These are phyloP conservation scores for Arrhopalites spinosus DNA, from an alignment of 2,888 invertebrate genomes.

Conservation along the genomic window DNA sequence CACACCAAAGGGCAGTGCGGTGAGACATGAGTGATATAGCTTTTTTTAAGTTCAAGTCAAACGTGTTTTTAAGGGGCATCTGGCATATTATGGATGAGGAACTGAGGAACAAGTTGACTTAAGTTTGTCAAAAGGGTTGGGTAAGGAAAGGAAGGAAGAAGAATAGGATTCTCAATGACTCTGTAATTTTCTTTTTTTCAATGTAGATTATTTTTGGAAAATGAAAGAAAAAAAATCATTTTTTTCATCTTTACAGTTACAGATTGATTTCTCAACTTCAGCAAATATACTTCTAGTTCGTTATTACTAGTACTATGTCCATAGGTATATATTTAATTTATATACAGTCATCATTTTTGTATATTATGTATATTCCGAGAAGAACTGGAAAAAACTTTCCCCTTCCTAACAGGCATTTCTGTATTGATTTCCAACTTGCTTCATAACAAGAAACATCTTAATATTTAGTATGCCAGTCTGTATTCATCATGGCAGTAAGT, in stretches of 20 bases:
- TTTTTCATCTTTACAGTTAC: background rate
- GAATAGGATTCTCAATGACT: slow-evolving; percentile 44
- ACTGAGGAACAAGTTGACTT: background rate
- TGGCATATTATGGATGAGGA: background rate
- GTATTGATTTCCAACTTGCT: background rate
- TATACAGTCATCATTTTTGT: background rate
- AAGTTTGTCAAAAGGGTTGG: slow-evolving; percentile 13
- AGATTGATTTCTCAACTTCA: background rate
- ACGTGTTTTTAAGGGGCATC: slow-evolving; percentile 57
- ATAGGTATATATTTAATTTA: background rate
- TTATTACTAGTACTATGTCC: background rate
- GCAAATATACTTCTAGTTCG: background rate
- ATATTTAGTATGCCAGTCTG: background rate
- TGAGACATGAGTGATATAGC: slow-evolving; percentile 63
- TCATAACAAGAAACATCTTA: background rate
- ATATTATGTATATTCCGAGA: too few relatives aligned
- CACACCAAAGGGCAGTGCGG: slow-evolving; percentile 87
- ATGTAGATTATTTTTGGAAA: background rate
- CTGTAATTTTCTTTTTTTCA: slow-evolving; percentile 19
- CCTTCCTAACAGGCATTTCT: background rate
- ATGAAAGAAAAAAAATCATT: background rate
- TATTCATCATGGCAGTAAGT: slow-evolving; percentile 16
- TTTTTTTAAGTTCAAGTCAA: slow-evolving; percentile 51
- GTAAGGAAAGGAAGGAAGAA: slow-evolving; percentile 21
- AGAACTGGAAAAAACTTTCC: background rate